Conservation (phyloP, 2,888 invertebrate species). For the Cataglyphis altisquamis region DNA sequence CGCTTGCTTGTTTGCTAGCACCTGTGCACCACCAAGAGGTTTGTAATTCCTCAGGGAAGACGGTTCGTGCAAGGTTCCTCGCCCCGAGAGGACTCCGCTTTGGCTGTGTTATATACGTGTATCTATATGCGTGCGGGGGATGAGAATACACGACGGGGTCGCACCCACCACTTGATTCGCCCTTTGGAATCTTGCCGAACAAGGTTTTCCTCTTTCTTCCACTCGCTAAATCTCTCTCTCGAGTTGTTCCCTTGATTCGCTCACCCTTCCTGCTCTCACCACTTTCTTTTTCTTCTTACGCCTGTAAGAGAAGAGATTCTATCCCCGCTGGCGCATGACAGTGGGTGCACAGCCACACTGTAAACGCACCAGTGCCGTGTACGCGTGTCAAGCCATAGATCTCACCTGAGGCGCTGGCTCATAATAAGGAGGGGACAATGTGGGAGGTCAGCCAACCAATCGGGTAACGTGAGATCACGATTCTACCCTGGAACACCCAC, state of each 20-base stretch:
- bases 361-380: constrained; percentile 72
- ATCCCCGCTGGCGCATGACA: constrained; percentile 64
- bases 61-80: constrained; percentile 50
- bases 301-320: not conserved
- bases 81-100: constrained; percentile 52
- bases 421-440: constrained; percentile 31
- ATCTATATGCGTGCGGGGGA: constrained; percentile 25
- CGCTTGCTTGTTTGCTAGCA: constrained; percentile 11
- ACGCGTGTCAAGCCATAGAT: constrained; percentile 26
- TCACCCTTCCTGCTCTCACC: constrained; percentile 31
- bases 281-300: constrained; percentile 49
- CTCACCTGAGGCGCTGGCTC: constrained; percentile 36
- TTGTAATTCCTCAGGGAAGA: constrained; percentile 27
- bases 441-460: constrained; percentile 59
- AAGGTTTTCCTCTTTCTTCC: not conserved
- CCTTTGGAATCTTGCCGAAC: constrained; percentile 17
- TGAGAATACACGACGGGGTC: constrained; percentile 20
- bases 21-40: constrained; percentile 38
- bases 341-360: constrained; percentile 66
- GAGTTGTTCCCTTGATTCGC: not conserved
- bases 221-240: not conserved
- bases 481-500: constrained; percentile 74
- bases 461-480: constrained; percentile 53
- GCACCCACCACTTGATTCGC: constrained; percentile 23
- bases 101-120: constrained; percentile 1